Conservation (phyloP, 2,888 invertebrate species). For the Serripes groenlandicus region DNA sequence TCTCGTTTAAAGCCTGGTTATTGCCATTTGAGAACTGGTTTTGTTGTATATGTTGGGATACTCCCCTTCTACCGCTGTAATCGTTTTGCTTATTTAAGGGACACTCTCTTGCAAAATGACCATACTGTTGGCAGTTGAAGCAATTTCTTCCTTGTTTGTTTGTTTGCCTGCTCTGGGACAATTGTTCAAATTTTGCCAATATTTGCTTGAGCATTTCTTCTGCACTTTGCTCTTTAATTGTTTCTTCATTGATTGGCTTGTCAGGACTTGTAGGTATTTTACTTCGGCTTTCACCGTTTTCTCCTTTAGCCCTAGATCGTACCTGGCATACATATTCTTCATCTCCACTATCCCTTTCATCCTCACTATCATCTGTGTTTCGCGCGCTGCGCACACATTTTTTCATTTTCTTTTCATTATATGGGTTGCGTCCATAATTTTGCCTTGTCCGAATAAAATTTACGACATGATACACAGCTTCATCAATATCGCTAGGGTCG, state of each 20-base stretch:
- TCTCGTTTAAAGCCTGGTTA: conserved; percentile 3
- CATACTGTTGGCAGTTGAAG: neutral
- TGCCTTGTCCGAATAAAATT: conserved; percentile 34
- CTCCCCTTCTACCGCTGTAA: no score
- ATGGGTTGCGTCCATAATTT: neutral
- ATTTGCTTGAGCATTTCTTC: no score
- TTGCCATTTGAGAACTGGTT: neutral
- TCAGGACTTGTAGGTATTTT: no score
- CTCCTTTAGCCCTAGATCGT: neutral
- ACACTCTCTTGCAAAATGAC: neutral
- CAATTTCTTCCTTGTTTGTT: no score
- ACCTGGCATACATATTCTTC: neutral
- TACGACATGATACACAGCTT: conserved; percentile 47
- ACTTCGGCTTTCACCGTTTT: neutral
- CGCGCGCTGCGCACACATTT: neutral
- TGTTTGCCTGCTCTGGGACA: no score
- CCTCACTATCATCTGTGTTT: neutral
- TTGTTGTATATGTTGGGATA: neutral
- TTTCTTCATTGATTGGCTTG: no score
- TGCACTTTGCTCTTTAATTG: no score
- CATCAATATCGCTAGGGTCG: conserved; percentile 31
- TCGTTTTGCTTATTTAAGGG: neutral
- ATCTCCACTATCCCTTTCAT: neutral
- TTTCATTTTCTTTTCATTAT: neutral
- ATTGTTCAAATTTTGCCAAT: no score